These are phyloP conservation scores for Teleogryllus occipitalis DNA, from an alignment of 1,140 invertebrate genomes.

Conservation along the genomic window DNA sequence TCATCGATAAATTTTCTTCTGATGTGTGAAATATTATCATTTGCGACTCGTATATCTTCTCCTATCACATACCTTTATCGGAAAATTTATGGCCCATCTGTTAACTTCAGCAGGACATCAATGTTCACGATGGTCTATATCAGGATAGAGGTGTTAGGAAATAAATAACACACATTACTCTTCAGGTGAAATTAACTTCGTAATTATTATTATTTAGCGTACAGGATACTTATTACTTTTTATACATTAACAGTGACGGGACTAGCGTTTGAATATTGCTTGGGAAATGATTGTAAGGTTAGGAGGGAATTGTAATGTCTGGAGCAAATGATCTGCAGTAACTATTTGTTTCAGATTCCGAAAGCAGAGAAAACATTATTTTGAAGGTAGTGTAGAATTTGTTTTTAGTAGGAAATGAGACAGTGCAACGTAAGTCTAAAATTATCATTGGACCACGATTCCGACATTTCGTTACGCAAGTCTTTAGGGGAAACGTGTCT, in stretches of 20 bases:
- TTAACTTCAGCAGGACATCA: neutral
- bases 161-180: neutral
- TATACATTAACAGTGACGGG: neutral
- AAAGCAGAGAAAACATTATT: too few relatives aligned
- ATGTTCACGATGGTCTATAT: neutral
- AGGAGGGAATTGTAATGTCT: neutral
- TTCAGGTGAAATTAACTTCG: neutral
- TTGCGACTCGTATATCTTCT: neutral
- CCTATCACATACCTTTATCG: neutral
- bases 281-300: neutral
- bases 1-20: neutral
- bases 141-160: neutral
- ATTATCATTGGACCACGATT: too few relatives aligned
- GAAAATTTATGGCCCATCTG: neutral
- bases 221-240: constrained; percentile 2
- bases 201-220: neutral
- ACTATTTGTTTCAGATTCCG: too few relatives aligned
- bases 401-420: too few relatives aligned
- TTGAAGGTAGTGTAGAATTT: too few relatives aligned
- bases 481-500: too few relatives aligned
- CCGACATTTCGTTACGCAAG: too few relatives aligned
- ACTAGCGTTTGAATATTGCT: neutral
- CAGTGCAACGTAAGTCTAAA: too few relatives aligned
- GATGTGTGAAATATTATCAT: neutral
- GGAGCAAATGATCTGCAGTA: too few relatives aligned